Evolutionary conservation across 2,797 vertebrate genomes (phyloP).

Genomic region (Protosalanx chinensis): DNA sequence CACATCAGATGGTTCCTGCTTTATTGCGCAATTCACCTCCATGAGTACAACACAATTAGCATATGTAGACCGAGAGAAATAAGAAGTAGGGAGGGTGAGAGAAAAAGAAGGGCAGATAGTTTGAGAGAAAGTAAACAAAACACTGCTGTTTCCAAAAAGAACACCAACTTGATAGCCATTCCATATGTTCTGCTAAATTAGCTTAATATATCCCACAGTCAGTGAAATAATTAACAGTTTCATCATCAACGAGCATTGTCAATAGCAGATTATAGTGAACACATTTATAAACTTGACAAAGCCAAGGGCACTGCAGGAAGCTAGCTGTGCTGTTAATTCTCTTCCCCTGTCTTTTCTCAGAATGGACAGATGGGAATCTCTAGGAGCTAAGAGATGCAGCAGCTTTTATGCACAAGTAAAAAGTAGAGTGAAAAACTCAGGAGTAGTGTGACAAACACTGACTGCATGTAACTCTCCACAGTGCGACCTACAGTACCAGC

Average conservation of each 20-base stretch:
- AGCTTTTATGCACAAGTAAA: conserved; percentile 17
- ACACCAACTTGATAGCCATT: conserved; percentile 30
- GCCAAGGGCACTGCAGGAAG: conserved; percentile 15
- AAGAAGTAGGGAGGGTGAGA: conserved; percentile 1
- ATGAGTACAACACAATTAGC: conserved; percentile 32
- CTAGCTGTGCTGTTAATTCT: conserved; percentile 31
- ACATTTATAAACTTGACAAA: conserved; percentile 37
- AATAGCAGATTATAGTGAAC: conserved; percentile 29
- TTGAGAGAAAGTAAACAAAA: conserved; percentile 19
- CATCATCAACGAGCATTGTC: conserved; percentile 34
- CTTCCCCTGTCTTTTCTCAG: conserved; percentile 22
- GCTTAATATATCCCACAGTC: conserved; percentile 35
- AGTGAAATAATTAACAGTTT: conserved; percentile 48
- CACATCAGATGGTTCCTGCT: conserved; percentile 37
- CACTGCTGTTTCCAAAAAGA: conserved; percentile 19
- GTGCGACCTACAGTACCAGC: conserved; percentile 17
- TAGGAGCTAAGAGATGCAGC: conserved; percentile 18
- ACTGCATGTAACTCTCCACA: neutral
- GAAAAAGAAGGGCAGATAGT: conserved; percentile 14
- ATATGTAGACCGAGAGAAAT: conserved; percentile 37
- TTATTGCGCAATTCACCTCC: conserved; percentile 42
- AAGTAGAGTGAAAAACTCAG: neutral
- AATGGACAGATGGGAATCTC: conserved; percentile 31
- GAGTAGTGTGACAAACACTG: neutral
- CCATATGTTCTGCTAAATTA: conserved; percentile 38